Percentiles rank a stretch among this genome's conserved stretches.
These are phyloP conservation scores for Psophia crepitans DNA, from an alignment of 2,113 vertebrate genomes.

Conservation along the genomic window DNA sequence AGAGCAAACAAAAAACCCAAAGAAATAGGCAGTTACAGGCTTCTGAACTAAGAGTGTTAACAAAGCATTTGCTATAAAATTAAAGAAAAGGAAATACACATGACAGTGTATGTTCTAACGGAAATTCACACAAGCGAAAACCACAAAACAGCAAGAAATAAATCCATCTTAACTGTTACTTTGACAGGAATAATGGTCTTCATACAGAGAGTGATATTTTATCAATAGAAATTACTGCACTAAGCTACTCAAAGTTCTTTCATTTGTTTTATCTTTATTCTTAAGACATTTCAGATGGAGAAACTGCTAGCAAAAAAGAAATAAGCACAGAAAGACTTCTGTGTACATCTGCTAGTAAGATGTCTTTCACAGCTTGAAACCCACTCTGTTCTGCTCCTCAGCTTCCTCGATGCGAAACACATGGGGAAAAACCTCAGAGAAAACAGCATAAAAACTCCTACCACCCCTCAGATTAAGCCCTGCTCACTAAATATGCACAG, in stretches of 20 bases:
- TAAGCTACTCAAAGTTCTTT: constrained; percentile 7
- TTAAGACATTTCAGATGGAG: not conserved
- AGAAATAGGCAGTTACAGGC: not conserved
- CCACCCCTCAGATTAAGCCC: not conserved
- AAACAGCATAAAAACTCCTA: not conserved
- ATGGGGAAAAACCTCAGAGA: not conserved
- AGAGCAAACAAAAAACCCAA: not conserved
- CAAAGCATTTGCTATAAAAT: constrained; percentile 33
- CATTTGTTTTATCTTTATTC: constrained; percentile 10
- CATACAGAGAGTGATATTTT: constrained; percentile 11
- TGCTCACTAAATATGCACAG: not conserved
- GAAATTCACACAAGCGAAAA: constrained; percentile 13
- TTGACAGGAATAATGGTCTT: constrained; percentile 52
- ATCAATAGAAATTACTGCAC: constrained; percentile 58
- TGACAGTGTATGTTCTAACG: not conserved
- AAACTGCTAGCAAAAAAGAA: not conserved
- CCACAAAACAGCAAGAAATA: constrained; percentile 49
- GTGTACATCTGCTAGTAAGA: not conserved
- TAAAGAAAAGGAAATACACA: constrained; percentile 54
- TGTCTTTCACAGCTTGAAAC: constrained; percentile 19
- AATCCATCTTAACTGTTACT: constrained; percentile 44
- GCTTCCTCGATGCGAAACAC: not conserved
- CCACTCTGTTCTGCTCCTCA: not conserved
- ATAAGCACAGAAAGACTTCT: not conserved
- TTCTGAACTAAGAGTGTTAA: constrained; percentile 47